Conservation (phyloP, 2,797 vertebrate genomes). For the Chloroceryle amazona region DNA sequence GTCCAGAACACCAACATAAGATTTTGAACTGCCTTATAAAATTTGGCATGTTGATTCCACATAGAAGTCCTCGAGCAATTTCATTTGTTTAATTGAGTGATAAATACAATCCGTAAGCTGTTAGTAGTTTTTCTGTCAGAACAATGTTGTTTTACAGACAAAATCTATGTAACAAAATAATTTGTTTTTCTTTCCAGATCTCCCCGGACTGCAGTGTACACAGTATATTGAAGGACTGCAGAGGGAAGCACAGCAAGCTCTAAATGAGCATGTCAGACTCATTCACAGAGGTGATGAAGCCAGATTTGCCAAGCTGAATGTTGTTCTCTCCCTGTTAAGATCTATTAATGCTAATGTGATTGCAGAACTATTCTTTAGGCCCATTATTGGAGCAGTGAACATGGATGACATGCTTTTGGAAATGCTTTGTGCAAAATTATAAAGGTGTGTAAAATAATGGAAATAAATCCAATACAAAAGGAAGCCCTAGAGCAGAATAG, state of each 20-base stretch:
- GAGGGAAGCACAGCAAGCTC: conserved; percentile 93
- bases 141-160: neutral
- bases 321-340: conserved; percentile 91
- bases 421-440: conserved; percentile 93
- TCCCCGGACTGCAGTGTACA: conserved; percentile 91
- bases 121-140: neutral
- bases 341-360: conserved; percentile 91
- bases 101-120: neutral
- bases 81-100: neutral
- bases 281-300: conserved; percentile 88
- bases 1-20: neutral
- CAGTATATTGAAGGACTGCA: conserved; percentile 95
- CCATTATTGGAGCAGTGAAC: conserved; percentile 92
- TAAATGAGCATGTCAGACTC: conserved; percentile 92
- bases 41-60: neutral
- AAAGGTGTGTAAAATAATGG: conserved; percentile 14
- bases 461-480: conserved; percentile 14
- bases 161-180: neutral
- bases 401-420: conserved; percentile 98
- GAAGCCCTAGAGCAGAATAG: conserved; percentile 44
- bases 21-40: neutral
- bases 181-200: conserved; percentile 80
- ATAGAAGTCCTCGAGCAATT: neutral
- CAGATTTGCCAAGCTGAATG: conserved; percentile 92
- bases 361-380: conserved; percentile 95